Evolutionary conservation across 2,888 invertebrate genomes (phyloP).

Genomic region (Drosophila nr. perissopoda): DNA sequence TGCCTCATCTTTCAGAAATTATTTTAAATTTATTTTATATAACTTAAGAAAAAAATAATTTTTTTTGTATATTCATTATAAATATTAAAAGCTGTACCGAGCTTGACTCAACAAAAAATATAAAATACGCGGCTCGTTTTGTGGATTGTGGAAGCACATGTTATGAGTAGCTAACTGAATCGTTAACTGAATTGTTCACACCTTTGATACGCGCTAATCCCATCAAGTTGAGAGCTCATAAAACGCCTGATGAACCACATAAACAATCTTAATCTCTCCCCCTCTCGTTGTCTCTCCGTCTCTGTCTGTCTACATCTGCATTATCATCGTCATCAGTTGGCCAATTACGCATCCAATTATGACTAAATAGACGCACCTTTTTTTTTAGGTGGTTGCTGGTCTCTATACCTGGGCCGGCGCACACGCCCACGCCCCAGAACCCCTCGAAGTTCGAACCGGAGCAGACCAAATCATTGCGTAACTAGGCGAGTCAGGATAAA

Average conservation of each 20-base stretch:
- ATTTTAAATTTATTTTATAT: not conserved
- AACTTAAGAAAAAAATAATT: not conserved
- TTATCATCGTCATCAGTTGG: constrained; percentile 28
- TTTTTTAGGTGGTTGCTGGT: not conserved
- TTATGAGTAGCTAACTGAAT: not conserved
- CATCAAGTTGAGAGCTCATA: constrained; percentile 11
- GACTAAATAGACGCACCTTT: constrained; percentile 76
- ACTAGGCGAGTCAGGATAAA: constrained; percentile 45
- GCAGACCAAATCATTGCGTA: constrained; percentile 72
- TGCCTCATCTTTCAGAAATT: not conserved
- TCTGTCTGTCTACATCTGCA: constrained; percentile 20
- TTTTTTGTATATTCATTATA: not conserved
- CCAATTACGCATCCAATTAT: constrained; percentile 78
- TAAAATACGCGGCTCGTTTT: not conserved
- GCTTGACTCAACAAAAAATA: not conserved
- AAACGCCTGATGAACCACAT: constrained; percentile 22
- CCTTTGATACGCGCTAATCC: constrained; percentile 10
- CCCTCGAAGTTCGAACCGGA: constrained; percentile 1
- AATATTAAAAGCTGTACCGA: not conserved
- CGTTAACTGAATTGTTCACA: constrained; percentile 26
- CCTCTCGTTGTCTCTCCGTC: not conserved
- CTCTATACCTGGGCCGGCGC: constrained; percentile 4
- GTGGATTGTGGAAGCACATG: not conserved
- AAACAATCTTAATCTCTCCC: constrained; percentile 14
- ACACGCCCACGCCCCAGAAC: constrained; percentile 21